phyloP scores from a whole-genome alignment of 2,888 invertebrate genomes.

The Altica lythri region DNA sequence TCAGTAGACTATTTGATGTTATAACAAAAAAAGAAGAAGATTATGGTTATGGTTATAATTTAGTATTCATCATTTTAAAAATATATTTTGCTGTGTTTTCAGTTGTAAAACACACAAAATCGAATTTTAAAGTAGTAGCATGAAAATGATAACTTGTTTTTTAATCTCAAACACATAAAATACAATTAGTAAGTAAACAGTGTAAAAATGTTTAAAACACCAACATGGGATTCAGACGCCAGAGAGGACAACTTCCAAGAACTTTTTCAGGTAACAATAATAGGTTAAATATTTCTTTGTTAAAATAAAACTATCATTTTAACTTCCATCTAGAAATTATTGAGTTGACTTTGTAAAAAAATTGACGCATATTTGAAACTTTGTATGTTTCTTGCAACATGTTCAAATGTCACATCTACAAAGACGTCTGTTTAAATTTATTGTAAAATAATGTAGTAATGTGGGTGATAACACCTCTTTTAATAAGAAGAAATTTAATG shows the following conservation, averaged over 20 bases:
- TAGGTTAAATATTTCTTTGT: neutral
- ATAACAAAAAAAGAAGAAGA: too few species aligned
- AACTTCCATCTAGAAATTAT: too few species aligned
- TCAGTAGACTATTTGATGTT: too few species aligned
- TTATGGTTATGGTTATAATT: too few species aligned
- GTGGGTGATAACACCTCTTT: constrained; percentile 18
- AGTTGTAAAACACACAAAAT: too few species aligned
- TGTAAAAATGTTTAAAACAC: constrained; percentile 35
- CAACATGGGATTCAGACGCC: constrained; percentile 38
- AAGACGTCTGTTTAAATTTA: constrained; percentile 1
- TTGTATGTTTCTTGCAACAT: constrained; percentile 17
- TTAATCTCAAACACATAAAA: too few species aligned
- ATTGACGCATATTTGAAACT: constrained; percentile 3
- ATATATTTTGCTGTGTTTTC: too few species aligned
- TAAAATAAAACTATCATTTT: neutral
- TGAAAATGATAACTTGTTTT: too few species aligned
- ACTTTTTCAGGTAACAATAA: constrained; percentile 38
- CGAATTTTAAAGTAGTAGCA: too few species aligned
- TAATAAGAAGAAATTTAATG: constrained; percentile 20
- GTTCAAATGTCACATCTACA: neutral
- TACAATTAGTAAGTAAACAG: too few species aligned
- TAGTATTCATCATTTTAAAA: too few species aligned
- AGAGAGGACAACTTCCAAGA: constrained; percentile 35
- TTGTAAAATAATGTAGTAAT: constrained; percentile 9
- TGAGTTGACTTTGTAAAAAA: too few species aligned